Conservation (phyloP, 2,797 vertebrate species). For the Neopelma chrysocephalum region DNA sequence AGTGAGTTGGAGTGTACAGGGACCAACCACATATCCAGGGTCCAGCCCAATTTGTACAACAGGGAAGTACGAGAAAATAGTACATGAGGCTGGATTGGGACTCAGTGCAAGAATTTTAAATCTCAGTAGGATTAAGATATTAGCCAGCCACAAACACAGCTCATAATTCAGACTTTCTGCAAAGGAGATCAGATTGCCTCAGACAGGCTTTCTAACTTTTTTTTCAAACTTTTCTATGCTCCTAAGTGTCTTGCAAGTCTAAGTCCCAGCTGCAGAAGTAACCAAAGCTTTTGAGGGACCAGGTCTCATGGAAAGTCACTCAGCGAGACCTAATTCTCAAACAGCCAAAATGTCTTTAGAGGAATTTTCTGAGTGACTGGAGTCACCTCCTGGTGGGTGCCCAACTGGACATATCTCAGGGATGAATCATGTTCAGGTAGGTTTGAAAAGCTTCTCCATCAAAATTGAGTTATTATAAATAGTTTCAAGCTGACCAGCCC, state of each 20-base stretch:
- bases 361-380: neutral
- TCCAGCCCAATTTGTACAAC: neutral
- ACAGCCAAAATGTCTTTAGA: neutral
- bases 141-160: neutral
- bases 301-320: neutral
- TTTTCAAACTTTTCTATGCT: neutral
- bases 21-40: neutral
- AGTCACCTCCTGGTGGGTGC: neutral
- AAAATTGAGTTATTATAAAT: neutral
- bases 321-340: neutral
- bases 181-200: neutral
- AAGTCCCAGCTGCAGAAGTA: neutral
- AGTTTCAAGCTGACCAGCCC: neutral
- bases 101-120: slow-evolving; percentile 1
- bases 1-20: neutral
- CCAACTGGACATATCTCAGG: neutral
- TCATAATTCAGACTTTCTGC: neutral
- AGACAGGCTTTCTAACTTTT: neutral
- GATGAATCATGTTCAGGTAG: neutral
- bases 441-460: neutral
- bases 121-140: slow-evolving; percentile 9
- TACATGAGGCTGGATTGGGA: neutral
- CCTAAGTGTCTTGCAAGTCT: neutral
- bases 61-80: neutral
- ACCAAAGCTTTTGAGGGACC: neutral